Conservation (phyloP, 2,888 invertebrate genomes). For the Agrotis puta region DNA sequence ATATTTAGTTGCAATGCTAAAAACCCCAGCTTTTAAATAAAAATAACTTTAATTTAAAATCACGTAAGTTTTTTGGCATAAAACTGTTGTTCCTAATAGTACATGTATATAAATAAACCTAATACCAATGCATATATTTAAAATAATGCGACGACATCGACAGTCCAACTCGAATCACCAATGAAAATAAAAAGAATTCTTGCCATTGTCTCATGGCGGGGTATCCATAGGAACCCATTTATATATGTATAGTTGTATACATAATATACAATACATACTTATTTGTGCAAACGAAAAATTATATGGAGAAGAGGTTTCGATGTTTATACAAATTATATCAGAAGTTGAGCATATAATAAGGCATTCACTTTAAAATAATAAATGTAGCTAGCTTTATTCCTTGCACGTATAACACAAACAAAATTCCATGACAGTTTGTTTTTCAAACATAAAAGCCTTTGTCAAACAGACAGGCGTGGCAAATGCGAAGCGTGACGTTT, state of each 20-base stretch:
- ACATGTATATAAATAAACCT: conserved; percentile 38
- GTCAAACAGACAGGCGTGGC: too few species aligned
- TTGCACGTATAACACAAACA: too few species aligned
- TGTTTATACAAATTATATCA: conserved; percentile 69
- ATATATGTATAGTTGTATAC: conserved; percentile 60
- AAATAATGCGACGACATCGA: conserved; percentile 61
- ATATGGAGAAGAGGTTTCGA: conserved; percentile 78
- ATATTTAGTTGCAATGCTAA: too few species aligned
- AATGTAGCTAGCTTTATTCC: too few species aligned
- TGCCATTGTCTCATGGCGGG: conserved; percentile 79
- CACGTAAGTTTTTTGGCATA: neutral
- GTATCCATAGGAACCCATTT: conserved; percentile 73
- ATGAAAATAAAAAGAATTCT: conserved; percentile 70
- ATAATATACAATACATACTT: conserved; percentile 59
- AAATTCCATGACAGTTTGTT: too few species aligned
- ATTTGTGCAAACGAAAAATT: conserved; percentile 83
- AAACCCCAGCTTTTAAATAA: too few species aligned
- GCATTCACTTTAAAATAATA: too few species aligned
- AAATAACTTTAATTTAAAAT: neutral
- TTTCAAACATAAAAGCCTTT: too few species aligned
- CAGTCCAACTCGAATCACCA: conserved; percentile 57
- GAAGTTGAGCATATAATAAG: too few species aligned
- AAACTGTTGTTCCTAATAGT: conserved; percentile 9
- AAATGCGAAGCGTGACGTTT: too few species aligned
- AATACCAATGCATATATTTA: conserved; percentile 51